phyloP scores from a whole-genome alignment of 2,797 vertebrate genomes.

The Micrastur ruficollis region DNA sequence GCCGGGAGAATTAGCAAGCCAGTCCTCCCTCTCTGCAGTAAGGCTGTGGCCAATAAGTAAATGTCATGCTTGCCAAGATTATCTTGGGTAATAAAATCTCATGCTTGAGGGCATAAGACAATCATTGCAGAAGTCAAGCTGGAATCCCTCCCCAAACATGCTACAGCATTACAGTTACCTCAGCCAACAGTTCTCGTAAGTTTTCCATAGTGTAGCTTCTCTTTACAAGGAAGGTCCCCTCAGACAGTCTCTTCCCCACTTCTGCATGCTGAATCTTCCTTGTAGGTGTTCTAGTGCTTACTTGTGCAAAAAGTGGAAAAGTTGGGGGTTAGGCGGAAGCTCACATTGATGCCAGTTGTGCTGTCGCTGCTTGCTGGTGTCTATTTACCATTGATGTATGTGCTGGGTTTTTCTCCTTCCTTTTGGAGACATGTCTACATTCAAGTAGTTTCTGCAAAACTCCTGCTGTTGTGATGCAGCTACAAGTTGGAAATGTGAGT shows the following conservation, averaged over 20 bases:
- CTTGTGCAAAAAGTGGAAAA: neutral
- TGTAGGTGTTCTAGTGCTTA: neutral
- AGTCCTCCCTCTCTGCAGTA: neutral
- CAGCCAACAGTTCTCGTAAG: neutral
- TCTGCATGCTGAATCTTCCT: neutral
- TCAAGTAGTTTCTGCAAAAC: neutral
- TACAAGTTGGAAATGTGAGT: neutral
- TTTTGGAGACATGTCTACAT: neutral
- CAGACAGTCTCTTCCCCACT: neutral
- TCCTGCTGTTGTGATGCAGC: neutral
- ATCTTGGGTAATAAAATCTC: neutral
- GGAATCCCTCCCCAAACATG: neutral
- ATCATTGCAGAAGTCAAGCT: conserved; percentile 5
- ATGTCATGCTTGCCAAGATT: neutral
- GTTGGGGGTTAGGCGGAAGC: neutral
- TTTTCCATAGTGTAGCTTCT: neutral
- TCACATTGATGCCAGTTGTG: neutral
- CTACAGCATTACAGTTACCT: neutral
- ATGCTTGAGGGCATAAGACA: neutral
- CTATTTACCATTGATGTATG: accelerated
- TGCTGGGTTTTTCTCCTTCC: neutral
- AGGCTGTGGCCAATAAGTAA: neutral
- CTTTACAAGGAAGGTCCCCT: neutral
- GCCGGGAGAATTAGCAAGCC: neutral
- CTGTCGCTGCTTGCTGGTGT: neutral